Evolutionary conservation across 2,113 vertebrate genomes (phyloP).

Genomic region (Syngnathus scovelli): DNA sequence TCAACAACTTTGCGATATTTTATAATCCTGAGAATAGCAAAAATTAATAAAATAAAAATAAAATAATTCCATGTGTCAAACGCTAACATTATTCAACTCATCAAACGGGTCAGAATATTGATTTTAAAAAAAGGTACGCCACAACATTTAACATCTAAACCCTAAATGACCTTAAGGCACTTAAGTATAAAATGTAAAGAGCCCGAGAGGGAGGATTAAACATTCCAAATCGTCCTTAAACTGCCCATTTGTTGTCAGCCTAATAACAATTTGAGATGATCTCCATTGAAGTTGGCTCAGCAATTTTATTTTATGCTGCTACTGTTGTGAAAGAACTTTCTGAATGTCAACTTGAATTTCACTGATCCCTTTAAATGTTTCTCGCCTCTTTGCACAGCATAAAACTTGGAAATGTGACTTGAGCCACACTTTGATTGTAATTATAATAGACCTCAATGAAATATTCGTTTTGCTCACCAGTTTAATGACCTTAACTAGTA

Average conservation of each 20-base stretch:
- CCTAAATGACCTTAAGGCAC: not conserved
- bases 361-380: not conserved
- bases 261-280: constrained; percentile 16
- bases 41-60: not conserved
- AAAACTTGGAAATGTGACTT: not conserved
- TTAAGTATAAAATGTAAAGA: not conserved
- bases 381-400: not conserved
- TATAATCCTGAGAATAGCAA: not conserved
- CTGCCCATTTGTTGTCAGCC: constrained; percentile 21
- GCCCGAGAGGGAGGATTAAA: constrained; percentile 29
- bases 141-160: too few species aligned
- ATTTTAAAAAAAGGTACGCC: too few species aligned
- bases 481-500: too few species aligned
- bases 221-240: constrained; percentile 22
- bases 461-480: too few species aligned
- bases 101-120: too few species aligned
- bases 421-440: not conserved
- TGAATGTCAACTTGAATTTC: constrained; percentile 17
- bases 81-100: too few species aligned
- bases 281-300: constrained; percentile 15
- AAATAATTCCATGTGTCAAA: too few species aligned
- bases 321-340: constrained; percentile 7
- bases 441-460: not conserved
- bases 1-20: constrained; percentile 6
- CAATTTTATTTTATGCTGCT: constrained; percentile 7